phyloP scores from a whole-genome alignment of 2,888 invertebrate genomes.

The Polydesmus complanatus region DNA sequence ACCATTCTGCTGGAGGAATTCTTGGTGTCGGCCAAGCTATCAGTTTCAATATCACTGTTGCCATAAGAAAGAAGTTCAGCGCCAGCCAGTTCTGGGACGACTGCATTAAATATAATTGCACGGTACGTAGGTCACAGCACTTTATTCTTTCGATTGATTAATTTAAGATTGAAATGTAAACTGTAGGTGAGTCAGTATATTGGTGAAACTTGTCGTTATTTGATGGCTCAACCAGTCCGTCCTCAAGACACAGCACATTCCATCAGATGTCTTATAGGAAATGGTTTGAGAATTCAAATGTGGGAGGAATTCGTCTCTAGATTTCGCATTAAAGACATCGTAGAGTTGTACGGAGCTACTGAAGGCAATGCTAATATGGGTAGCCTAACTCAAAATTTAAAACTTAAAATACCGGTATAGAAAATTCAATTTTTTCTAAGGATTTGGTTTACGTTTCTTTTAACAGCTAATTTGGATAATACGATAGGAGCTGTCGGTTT shows the following conservation, averaged over 20 bases:
- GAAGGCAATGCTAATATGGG: conserved; percentile 93
- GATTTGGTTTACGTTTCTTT: too few relatives aligned
- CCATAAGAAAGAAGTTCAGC: conserved; percentile 80
- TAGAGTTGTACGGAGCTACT: conserved; percentile 93
- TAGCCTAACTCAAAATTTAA: conserved; percentile 26
- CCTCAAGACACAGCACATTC: conserved; percentile 56
- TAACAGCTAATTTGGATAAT: conserved; percentile 77
- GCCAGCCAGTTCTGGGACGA: conserved; percentile 86
- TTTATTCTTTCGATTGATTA: not conserved
- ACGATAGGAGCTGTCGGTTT: conserved; percentile 91
- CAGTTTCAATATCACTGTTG: conserved; percentile 67
- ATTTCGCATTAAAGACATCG: conserved; percentile 67
- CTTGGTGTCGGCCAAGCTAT: conserved; percentile 69
- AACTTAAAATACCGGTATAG: too few relatives aligned
- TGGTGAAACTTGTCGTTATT: conserved; percentile 80
- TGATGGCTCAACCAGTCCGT: conserved; percentile 56
- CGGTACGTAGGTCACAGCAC: conserved; percentile 45
- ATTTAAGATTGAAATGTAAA: not conserved
- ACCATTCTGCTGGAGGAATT: conserved; percentile 88
- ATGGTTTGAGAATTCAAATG: conserved; percentile 84
- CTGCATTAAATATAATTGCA: conserved; percentile 81
- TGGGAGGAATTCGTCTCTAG: conserved; percentile 79
- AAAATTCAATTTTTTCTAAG: too few relatives aligned
- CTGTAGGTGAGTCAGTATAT: conserved; percentile 69
- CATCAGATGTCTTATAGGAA: conserved; percentile 71